A percentile compares a stretch with the other conserved stretches of the same genome.
These are phyloP conservation scores for Colletes gigas DNA, from an alignment of 1,140 invertebrate genomes.

Conservation along the genomic window DNA sequence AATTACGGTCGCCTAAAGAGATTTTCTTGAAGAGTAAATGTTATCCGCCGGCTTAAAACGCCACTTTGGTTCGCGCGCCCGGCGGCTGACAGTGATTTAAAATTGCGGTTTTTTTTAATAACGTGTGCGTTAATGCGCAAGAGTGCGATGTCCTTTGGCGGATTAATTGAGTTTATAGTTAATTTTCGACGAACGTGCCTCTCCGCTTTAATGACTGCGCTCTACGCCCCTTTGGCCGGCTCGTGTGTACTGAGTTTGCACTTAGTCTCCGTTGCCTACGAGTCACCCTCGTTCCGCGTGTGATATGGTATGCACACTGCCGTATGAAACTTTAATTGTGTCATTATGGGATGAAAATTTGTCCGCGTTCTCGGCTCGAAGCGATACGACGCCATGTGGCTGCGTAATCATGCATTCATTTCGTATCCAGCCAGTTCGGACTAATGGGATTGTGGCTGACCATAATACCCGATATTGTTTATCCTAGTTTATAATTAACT, in stretches of 20 bases:
- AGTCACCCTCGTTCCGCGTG: slow-evolving; percentile 15
- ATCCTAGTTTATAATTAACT: slow-evolving; percentile 12
- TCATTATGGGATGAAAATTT: slow-evolving; percentile 63
- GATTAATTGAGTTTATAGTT: slow-evolving; percentile 64
- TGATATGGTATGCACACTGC: slow-evolving; percentile 53
- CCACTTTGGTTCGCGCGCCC: slow-evolving; percentile 9
- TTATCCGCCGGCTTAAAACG: slow-evolving; percentile 36
- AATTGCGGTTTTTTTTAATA: slow-evolving; percentile 48
- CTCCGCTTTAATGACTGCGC: slow-evolving; percentile 54
- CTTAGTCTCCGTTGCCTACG: slow-evolving; percentile 33
- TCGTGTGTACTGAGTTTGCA: slow-evolving; percentile 42
- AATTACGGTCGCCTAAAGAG: slow-evolving; percentile 33
- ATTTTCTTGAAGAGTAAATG: slow-evolving; percentile 36
- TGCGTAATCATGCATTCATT: slow-evolving; percentile 13
- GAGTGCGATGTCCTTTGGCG: slow-evolving; percentile 44
- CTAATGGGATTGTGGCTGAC: slow-evolving; percentile 9
- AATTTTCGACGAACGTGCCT: slow-evolving; percentile 59
- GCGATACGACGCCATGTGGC: background rate
- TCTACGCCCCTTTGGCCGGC: slow-evolving; percentile 26
- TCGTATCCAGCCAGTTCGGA: background rate
- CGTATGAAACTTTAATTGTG: slow-evolving; percentile 61
- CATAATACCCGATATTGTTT: slow-evolving; percentile 12
- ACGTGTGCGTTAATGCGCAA: slow-evolving; percentile 50
- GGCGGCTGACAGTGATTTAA: slow-evolving; percentile 36
- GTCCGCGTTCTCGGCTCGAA: background rate